These are phyloP conservation scores for Malacoctenus gilli DNA, from an alignment of 2,797 vertebrate species.

Conservation along the genomic window DNA sequence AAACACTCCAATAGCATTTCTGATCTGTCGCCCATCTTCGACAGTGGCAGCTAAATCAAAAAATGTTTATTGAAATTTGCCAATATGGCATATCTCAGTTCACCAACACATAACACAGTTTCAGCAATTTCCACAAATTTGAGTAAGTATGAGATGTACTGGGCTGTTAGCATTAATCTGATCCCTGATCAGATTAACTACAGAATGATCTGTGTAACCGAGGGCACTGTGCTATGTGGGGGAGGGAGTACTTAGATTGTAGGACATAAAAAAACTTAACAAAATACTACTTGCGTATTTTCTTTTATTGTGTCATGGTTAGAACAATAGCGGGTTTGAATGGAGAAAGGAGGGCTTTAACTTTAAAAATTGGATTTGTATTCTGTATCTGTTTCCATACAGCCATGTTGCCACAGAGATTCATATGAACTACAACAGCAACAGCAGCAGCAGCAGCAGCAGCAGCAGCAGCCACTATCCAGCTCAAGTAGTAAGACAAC, in stretches of 20 bases:
- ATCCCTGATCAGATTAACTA: constrained; percentile 1
- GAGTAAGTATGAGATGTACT: background rate
- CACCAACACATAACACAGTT: background rate
- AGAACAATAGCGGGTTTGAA: too few relatives aligned
- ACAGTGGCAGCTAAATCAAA: too few relatives aligned
- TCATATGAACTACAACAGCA: background rate
- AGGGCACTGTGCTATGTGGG: background rate
- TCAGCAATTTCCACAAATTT: constrained; percentile 1
- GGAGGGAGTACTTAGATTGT: background rate
- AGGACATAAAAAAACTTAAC: too few relatives aligned
- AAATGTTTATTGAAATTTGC: too few relatives aligned
- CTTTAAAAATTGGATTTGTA: too few relatives aligned
- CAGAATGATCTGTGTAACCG: background rate
- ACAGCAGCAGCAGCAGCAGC: background rate
- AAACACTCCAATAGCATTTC: too few relatives aligned
- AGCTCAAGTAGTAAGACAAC: background rate
- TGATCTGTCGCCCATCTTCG: too few relatives aligned
- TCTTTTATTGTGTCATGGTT: too few relatives aligned
- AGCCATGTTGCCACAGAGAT: background rate
- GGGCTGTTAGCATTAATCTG: background rate
- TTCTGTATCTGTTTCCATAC: background rate
- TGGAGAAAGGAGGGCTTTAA: too few relatives aligned
- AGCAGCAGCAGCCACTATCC: background rate
- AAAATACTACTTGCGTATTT: too few relatives aligned
- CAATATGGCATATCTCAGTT: background rate